Conservation (phyloP, 1,140 invertebrate species). For the Drosophila biarmipes region DNA sequence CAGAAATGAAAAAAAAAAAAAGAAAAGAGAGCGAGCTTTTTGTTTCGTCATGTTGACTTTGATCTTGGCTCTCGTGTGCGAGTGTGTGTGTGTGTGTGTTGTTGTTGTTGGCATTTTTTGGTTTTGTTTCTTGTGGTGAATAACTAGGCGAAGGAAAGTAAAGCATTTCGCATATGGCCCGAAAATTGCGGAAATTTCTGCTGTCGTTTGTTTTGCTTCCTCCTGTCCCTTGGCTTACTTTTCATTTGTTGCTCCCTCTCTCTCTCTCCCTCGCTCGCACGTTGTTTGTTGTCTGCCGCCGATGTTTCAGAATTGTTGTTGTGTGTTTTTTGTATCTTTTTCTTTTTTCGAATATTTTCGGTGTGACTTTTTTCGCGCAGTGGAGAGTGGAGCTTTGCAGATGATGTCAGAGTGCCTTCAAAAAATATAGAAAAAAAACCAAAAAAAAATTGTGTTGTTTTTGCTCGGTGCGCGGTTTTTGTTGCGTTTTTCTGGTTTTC, state of each 20-base stretch:
- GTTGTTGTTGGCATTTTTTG: conserved; percentile 67
- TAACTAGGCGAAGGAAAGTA: conserved; percentile 45
- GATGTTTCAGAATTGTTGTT: conserved; percentile 12
- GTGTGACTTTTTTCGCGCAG: conserved; percentile 44
- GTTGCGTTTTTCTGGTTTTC: conserved; percentile 1
- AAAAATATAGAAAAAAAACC: conserved; percentile 32
- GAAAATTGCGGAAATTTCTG: conserved; percentile 51
- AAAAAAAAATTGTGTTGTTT: conserved; percentile 6
- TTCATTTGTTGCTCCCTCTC: conserved; percentile 27
- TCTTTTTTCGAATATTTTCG: conserved; percentile 11
- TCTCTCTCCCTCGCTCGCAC: background rate
- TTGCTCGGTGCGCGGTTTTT: conserved; percentile 23
- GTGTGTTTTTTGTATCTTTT: background rate
- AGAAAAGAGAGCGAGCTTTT: conserved; percentile 22
- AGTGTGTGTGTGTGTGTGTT: conserved; percentile 42
- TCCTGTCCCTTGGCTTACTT: conserved; percentile 36
- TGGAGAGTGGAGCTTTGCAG: conserved; percentile 56
- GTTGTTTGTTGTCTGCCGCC: conserved; percentile 7
- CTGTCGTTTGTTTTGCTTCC: conserved; percentile 40
- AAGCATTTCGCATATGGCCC: conserved; percentile 46
- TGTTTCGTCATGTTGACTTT: conserved; percentile 64
- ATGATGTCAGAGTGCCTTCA: conserved; percentile 74
- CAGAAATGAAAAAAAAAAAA: conserved; percentile 7
- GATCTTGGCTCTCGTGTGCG: conserved; percentile 62
- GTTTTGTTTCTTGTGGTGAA: conserved; percentile 63